These are phyloP conservation scores for Ormyrus thymus DNA, from an alignment of 2,888 invertebrate genomes.

Conservation along the genomic window DNA sequence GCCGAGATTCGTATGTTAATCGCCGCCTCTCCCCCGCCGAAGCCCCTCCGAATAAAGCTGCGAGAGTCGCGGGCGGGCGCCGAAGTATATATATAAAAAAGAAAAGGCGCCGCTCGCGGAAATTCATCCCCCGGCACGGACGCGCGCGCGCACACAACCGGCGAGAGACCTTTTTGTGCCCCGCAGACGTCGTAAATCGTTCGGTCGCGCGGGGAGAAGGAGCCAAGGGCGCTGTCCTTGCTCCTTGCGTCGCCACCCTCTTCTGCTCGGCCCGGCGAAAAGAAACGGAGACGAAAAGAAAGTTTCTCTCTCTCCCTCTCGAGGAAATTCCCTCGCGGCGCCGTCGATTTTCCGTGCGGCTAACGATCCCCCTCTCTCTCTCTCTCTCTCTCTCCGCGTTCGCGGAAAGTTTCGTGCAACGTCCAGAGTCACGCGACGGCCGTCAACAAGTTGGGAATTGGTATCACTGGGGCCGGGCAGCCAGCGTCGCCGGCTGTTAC, in stretches of 20 bases:
- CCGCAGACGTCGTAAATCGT: slow-evolving; percentile 48
- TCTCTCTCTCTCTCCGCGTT: background rate
- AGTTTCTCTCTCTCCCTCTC: background rate
- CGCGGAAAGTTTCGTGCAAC: slow-evolving; percentile 26
- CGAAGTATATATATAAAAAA: no score
- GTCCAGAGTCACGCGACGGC: slow-evolving; percentile 50
- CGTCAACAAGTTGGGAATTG: slow-evolving; percentile 66
- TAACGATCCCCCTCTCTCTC: background rate
- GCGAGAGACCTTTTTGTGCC: background rate
- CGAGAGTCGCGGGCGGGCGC: no score
- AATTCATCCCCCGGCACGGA: no score
- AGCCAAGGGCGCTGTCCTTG: slow-evolving; percentile 46
- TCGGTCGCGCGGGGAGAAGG: background rate
- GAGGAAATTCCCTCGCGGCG: background rate
- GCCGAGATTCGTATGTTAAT: no score
- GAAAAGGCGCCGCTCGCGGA: no score
- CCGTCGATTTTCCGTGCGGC: background rate
- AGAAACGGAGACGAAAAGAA: background rate
- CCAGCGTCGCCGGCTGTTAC: background rate
- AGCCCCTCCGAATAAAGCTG: no score
- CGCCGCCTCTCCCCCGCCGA: no score
- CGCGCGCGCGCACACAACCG: no score
- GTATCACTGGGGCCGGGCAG: slow-evolving; percentile 40
- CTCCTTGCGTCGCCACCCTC: slow-evolving; percentile 8
- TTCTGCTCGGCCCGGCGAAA: background rate